Evolutionary conservation across 2,113 vertebrate genomes (phyloP).

Genomic region (Trematocara stigmaticum): DNA sequence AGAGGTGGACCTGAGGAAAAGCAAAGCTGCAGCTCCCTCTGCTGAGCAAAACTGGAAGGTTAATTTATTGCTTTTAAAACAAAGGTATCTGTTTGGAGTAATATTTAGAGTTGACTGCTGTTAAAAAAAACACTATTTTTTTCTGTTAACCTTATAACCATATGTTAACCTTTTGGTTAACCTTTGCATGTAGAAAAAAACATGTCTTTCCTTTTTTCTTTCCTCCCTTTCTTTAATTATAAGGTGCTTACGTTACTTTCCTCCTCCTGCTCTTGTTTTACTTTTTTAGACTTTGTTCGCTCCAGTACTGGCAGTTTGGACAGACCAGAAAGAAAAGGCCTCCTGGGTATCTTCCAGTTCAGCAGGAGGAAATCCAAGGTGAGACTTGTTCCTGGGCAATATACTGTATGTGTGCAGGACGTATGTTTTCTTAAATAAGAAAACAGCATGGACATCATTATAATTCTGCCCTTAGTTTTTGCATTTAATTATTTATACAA

Average conservation of each 20-base stretch:
- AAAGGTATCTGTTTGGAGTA: background rate
- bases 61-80: background rate
- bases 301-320: slow-evolving; percentile 73
- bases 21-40: slow-evolving; percentile 45
- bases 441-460: background rate
- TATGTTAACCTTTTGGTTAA: background rate
- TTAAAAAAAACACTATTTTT: background rate
- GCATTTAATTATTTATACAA: background rate
- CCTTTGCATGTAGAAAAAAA: background rate
- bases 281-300: slow-evolving; percentile 71
- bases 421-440: background rate
- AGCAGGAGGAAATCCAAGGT: slow-evolving; percentile 83
- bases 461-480: background rate
- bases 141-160: background rate
- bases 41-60: background rate
- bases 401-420: background rate
- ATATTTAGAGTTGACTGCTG: background rate
- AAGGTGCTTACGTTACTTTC: background rate
- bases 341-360: slow-evolving; percentile 85
- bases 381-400: slow-evolving; percentile 10
- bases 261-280: background rate
- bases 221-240: background rate
- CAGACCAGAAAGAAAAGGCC: slow-evolving; percentile 79
- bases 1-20: background rate
- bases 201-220: background rate